Evolutionary conservation across 1,140 invertebrate genomes (phyloP).

Genomic region (Stratiolaelaps scimitus): DNA sequence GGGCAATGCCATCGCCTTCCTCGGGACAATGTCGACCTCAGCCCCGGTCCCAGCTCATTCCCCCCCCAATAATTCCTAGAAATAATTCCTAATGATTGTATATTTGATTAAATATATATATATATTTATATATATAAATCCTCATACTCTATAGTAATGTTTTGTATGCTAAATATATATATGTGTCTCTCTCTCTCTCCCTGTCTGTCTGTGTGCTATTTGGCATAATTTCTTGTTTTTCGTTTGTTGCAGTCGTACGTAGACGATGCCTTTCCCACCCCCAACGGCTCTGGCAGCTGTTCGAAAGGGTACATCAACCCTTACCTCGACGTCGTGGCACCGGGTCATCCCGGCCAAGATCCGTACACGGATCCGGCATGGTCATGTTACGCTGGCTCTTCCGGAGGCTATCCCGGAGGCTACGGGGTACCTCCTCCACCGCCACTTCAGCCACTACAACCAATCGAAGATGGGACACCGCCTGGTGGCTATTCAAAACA

Average conservation of each 20-base stretch:
- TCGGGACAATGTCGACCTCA: too few relatives aligned
- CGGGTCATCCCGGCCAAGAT: slow-evolving; percentile 2
- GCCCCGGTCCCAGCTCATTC: too few relatives aligned
- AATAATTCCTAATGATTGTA: too few relatives aligned
- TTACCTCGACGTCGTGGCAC: slow-evolving; percentile 10
- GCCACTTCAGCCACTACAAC: slow-evolving; percentile 10
- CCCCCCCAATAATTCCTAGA: too few relatives aligned
- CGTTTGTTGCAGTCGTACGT: slow-evolving; percentile 7
- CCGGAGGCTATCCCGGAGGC: slow-evolving; percentile 12
- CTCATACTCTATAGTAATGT: too few relatives aligned
- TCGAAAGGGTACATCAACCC: slow-evolving; percentile 5
- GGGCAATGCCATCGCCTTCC: too few relatives aligned
- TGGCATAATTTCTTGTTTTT: not conserved
- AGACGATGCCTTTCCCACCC: slow-evolving; percentile 16
- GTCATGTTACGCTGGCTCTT: slow-evolving; percentile 5
- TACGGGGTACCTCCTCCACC: slow-evolving; percentile 24
- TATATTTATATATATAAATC: too few relatives aligned
- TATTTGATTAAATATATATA: too few relatives aligned
- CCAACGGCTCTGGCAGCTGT: slow-evolving; percentile 11
- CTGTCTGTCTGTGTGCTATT: too few relatives aligned
- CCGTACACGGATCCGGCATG: not conserved
- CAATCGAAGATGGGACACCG: slow-evolving; percentile 15
- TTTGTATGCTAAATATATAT: too few relatives aligned
- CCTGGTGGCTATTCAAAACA: slow-evolving; percentile 17
- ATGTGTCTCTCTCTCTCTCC: too few relatives aligned